phyloP scores from a whole-genome alignment of 2,113 vertebrate genomes.

The Engraulis encrasicolus region DNA sequence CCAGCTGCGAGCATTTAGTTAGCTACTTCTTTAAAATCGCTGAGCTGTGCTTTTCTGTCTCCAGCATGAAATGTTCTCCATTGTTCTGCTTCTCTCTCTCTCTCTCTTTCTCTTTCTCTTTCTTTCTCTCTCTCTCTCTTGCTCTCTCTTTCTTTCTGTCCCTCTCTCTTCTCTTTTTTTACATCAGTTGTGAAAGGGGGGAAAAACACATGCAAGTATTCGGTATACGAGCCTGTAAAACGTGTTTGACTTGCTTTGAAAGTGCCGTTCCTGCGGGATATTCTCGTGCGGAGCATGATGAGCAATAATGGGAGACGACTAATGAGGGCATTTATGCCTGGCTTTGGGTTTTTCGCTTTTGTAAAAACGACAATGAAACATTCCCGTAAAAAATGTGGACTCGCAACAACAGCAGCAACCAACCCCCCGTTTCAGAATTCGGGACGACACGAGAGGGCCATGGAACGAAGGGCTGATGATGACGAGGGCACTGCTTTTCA shows the following conservation, averaged over 20 bases:
- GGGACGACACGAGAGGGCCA: too few species aligned
- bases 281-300: neutral
- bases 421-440: too few species aligned
- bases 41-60: constrained; percentile 8
- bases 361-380: constrained; percentile 20
- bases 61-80: neutral
- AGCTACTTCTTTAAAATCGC: neutral
- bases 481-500: too few species aligned
- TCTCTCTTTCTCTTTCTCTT: neutral
- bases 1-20: constrained; percentile 6
- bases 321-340: constrained; percentile 14
- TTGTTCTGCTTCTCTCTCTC: neutral
- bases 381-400: neutral
- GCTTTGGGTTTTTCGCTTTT: constrained; percentile 16
- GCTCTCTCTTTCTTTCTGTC: neutral
- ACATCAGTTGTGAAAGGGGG: neutral
- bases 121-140: neutral
- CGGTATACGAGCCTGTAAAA: neutral
- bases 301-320: neutral
- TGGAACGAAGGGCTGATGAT: too few species aligned
- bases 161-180: too few species aligned
- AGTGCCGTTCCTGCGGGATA: neutral
- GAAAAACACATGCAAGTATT: neutral
- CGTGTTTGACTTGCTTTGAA: neutral
- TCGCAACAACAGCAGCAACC: neutral